Conservation (phyloP, 2,113 vertebrate species). For the Xyliphius kryptos region DNA sequence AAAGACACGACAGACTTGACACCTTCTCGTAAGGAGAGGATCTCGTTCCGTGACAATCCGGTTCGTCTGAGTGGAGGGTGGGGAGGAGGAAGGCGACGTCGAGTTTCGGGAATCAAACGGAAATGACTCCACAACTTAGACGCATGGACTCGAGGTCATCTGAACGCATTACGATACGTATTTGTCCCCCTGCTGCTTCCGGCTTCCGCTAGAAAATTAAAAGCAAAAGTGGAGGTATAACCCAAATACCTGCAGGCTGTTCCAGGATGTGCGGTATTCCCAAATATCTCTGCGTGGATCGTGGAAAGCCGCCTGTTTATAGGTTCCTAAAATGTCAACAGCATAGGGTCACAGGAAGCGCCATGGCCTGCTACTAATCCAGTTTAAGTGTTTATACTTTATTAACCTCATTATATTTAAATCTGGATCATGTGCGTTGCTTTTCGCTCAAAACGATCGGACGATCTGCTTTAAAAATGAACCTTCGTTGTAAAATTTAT, state of each 20-base stretch:
- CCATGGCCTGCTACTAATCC: conserved; percentile 20
- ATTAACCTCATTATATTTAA: not conserved
- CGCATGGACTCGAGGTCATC: not conserved
- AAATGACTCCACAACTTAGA: conserved; percentile 9
- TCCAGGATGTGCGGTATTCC: conserved; percentile 42
- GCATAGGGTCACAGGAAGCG: conserved; percentile 48
- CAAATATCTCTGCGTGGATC: conserved; percentile 39
- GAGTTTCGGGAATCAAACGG: conserved; percentile 56
- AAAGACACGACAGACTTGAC: conserved; percentile 54
- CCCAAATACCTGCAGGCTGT: conserved; percentile 57
- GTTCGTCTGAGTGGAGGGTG: conserved; percentile 79
- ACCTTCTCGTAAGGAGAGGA: conserved; percentile 67
- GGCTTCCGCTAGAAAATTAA: conserved; percentile 48
- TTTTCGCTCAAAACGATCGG: no score
- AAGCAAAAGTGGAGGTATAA: conserved; percentile 46
- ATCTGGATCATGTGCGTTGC: not conserved
- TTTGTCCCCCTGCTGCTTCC: conserved; percentile 44
- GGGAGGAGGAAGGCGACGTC: conserved; percentile 88
- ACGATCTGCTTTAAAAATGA: no score
- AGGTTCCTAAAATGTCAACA: conserved; percentile 44
- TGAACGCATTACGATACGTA: conserved; percentile 21
- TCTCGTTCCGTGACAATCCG: conserved; percentile 79
- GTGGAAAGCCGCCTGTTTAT: conserved; percentile 23
- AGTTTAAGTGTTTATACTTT: conserved; percentile 13
- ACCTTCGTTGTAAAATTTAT: no score